Evolutionary conservation across 2,797 vertebrate species (phyloP), one percentile per base, ranked within the genome.

Genomic region (Cyprinodon diabolis): DNA sequence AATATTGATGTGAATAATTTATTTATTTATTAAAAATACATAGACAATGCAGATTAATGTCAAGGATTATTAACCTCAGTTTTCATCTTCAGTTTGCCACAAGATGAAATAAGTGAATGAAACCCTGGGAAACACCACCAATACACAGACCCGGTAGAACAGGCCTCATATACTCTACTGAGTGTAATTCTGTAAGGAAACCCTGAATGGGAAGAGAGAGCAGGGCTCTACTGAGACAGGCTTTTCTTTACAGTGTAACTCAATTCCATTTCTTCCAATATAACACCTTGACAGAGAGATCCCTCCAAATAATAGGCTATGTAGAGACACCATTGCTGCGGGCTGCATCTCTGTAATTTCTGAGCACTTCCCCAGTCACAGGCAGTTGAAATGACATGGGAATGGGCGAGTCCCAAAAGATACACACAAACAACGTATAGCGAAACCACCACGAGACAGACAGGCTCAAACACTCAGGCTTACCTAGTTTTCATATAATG

Each of bases 271-370:
- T 81, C 88, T 79, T 86, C 84, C 87, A 79, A 75, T 75, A 77
- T 82, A 87, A 92, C 88, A 88, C 87, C 82, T 87, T 86, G 85
- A 90, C 86, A 89, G 88, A 85, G 87, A 90, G 91, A 90, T 90
- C 91, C 84, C 70, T 81, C 71, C 68, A 86, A 90, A 93, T 91
- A 92, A 91, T 91, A 71, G 91, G 90, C 90, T 92, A 89, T 90
- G 91, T 71, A 77, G 85, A 79, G 89, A 91, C 90, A 91, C 89
- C 90, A 89, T 83, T 81, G 91, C 91, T 92, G 87, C 76, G 86
- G 93, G 92, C 90, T 81, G 86, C 86, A 78, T 86, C 89, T 80
- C 86, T 89, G 81, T 87, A 92, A 92, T 90, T 87, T 87, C 72
- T 47, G 17, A 81, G 78, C 79, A 85, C 86, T 92, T 93, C 93